These are phyloP conservation scores for Leptogaster cylindrica DNA, from an alignment of 2,888 invertebrate genomes.

Conservation along the genomic window DNA sequence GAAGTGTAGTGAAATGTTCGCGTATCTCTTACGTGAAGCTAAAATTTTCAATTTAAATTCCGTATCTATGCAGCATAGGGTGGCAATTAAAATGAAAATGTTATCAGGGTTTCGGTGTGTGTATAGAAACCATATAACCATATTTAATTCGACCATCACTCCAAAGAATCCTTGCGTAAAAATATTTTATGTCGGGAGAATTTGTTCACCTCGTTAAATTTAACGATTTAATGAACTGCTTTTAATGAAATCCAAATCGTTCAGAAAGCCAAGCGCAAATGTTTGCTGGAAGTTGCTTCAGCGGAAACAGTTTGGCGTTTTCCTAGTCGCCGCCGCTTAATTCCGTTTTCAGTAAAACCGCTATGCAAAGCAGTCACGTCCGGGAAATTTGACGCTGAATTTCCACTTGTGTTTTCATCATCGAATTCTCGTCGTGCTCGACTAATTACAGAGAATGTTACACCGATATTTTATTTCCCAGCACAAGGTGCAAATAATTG, in stretches of 20 bases:
- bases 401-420: neutral
- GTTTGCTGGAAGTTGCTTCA: constrained; percentile 9
- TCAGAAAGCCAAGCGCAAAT: constrained; percentile 17
- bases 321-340: no score
- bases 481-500: constrained; percentile 16
- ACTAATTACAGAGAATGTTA: neutral
- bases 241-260: constrained; percentile 41
- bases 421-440: neutral
- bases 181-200: no score
- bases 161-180: no score
- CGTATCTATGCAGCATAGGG: neutral
- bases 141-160: no score
- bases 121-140: no score
- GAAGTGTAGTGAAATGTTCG: no score
- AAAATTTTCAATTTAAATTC: neutral
- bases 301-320: neutral
- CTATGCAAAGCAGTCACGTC: neutral
- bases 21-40: neutral
- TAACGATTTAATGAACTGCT: constrained; percentile 40
- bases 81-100: no score
- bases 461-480: neutral
- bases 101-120: no score
- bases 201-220: constrained; percentile 33
- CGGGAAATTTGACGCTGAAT: neutral
- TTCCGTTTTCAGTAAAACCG: neutral